A percentile compares a stretch with the other conserved stretches of the same genome.
Conservation (phyloP, 2,888 invertebrate genomes). For the Amphiduros pacificus region DNA sequence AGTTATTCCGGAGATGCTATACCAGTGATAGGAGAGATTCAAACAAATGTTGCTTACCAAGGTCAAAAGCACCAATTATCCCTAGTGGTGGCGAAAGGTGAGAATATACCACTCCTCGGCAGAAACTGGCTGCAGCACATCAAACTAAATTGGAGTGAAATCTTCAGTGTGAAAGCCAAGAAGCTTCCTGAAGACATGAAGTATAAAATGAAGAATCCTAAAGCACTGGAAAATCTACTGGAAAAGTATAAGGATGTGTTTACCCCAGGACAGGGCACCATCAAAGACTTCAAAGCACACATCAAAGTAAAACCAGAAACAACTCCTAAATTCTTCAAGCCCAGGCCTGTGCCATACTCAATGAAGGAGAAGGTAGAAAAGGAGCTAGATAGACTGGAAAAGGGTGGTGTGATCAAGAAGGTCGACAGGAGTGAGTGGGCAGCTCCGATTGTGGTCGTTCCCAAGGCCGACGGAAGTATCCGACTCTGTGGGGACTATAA, state of each 20-base stretch:
- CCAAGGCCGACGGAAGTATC: constrained; percentile 19
- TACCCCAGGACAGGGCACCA: neutral
- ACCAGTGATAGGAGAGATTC: neutral
- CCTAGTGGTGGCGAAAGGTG: neutral
- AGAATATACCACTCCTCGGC: neutral
- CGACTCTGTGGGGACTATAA: constrained; percentile 22
- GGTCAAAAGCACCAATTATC: neutral
- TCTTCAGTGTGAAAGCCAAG: neutral
- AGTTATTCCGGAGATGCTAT: neutral
- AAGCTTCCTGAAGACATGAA: too few species aligned
- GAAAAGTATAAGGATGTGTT: neutral
- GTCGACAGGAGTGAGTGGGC: constrained; percentile 30
- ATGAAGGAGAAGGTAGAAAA: constrained; percentile 17
- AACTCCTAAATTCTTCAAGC: constrained; percentile 24
- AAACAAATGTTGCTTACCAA: neutral
- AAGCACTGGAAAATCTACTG: neutral
- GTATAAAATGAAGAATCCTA: neutral
- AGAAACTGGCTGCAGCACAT: neutral
- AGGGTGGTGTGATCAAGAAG: constrained; percentile 21
- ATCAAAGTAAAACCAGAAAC: constrained; percentile 25
- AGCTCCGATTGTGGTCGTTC: constrained; percentile 30
- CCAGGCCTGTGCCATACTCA: constrained; percentile 31
- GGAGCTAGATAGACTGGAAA: constrained; percentile 30
- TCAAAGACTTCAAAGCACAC: constrained; percentile 14
- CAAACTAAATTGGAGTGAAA: neutral